Base-by-base conservation (phyloP, 2,113 vertebrate species). In the Nymphicus hollandicus region DNA sequence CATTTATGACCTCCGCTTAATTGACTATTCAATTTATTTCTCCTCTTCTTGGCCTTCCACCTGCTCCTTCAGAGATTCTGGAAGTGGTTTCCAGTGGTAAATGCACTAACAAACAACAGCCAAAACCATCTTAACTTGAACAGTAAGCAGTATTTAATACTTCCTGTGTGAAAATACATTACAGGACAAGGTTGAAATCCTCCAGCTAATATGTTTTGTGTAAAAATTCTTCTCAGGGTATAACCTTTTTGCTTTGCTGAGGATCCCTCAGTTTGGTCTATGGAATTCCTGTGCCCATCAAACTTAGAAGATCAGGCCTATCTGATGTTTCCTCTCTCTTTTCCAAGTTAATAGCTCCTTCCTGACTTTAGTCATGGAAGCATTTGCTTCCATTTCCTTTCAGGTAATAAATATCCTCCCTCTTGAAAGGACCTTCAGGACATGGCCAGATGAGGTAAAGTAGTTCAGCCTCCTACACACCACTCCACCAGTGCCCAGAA, bases 61-160 rank as follows among this genome's bases (percentile, higher is more conserved):
- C 90, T 94, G 90, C 77, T 90, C 35, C 86, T 93, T 84, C 56
- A 68, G 76, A 89, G 39, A 81, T 79, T 86, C 86, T 90, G 37
- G 39, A 88, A 92, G 56, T 65, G 69, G 22, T 68, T 89, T 81
- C 27, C 60, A 53, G 47, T 22, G 37, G 44, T 29, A 76, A 94
- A 78, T 43, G 22, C 27, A 37, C 52, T 41, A 72, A 71, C 29
- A 71, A 11, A 55, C 72, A 64, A 52, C 1, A 3, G 28, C 44
- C 41, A 61, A 84, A 93, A 90, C 1, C 66, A 78, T 56, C 68
- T 52, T 74, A 37, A 81, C 31, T 73, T 37, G 47, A 87, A 79
- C 16, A 79, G 46, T 41, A 35, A 89, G 44, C 33, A 46, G 17
- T 56, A 81, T 39, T 84, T 65, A 61, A 13, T 56, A 41, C 16